Conservation (phyloP, 2,888 invertebrate genomes). For the Tenthredo livida region DNA sequence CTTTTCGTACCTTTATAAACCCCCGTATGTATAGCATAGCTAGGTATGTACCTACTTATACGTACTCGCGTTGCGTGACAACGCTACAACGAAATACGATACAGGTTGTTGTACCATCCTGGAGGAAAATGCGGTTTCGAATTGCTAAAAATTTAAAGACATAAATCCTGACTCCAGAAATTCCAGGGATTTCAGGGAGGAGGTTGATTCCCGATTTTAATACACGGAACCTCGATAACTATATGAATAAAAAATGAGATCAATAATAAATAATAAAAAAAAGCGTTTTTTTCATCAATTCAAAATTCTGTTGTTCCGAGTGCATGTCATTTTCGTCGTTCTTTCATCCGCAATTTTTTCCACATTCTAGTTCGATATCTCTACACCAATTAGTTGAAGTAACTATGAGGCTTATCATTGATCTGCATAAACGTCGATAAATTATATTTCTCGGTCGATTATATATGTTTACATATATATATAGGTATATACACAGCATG, state of each 20-base stretch:
- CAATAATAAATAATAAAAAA: too few species aligned
- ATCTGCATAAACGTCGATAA: not conserved
- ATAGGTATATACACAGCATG: not conserved
- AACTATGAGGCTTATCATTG: not conserved
- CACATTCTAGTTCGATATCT: not conserved
- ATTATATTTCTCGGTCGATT: not conserved
- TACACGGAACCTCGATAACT: too few species aligned
- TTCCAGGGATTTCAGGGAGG: not conserved
- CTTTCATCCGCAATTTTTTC: not conserved
- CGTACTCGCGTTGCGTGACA: slow-evolving; percentile 17
- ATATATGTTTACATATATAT: too few species aligned
- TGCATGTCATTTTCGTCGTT: too few species aligned
- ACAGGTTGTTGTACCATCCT: not conserved
- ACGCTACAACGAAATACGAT: not conserved
- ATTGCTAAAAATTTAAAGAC: not conserved
- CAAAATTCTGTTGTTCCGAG: too few species aligned
- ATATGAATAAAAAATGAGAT: too few species aligned
- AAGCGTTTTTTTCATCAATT: too few species aligned
- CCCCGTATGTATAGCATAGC: not conserved
- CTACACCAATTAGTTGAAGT: not conserved
- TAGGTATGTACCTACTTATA: not conserved
- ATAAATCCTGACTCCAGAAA: not conserved
- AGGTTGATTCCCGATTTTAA: too few species aligned
- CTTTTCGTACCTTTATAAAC: not conserved
- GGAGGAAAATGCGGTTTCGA: not conserved